Evolutionary conservation across 2,888 invertebrate species (phyloP).

Genomic region (Rosalia funebris): DNA sequence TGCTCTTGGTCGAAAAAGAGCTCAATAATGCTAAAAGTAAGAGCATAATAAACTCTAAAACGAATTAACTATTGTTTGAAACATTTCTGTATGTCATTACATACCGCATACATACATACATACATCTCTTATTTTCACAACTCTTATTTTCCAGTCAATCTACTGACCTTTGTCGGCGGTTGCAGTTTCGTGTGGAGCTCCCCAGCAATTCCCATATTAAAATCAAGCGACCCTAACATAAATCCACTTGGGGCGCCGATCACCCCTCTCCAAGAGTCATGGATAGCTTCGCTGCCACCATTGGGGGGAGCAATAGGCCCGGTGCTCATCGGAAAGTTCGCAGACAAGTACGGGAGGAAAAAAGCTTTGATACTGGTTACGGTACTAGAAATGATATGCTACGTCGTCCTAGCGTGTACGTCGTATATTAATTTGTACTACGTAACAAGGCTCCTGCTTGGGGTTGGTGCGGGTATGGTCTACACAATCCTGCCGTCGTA

Average conservation of each 20-base stretch:
- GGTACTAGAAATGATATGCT: conserved; percentile 70
- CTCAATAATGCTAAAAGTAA: too few relatives aligned
- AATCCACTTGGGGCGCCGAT: conserved; percentile 37
- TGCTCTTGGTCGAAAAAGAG: too few relatives aligned
- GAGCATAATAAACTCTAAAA: too few relatives aligned
- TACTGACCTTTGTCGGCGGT: conserved; percentile 23
- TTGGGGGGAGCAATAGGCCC: conserved; percentile 42
- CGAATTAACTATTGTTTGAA: too few relatives aligned
- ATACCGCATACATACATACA: too few relatives aligned
- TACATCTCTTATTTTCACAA: conserved; percentile 10
- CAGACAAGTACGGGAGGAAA: conserved; percentile 68
- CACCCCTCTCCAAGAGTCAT: conserved; percentile 36
- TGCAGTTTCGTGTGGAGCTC: conserved; percentile 38
- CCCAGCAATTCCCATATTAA: conserved; percentile 36
- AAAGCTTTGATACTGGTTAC: conserved; percentile 71
- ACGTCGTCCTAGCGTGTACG: conserved; percentile 34
- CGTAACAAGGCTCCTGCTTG: conserved; percentile 69
- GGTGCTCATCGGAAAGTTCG: conserved; percentile 28
- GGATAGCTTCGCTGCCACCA: conserved; percentile 35
- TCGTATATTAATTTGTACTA: conserved; percentile 53
- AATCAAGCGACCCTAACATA: conserved; percentile 15
- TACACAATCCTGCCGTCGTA: conserved; percentile 84
- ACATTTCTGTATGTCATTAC: too few relatives aligned
- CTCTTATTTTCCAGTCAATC: conserved; percentile 22
- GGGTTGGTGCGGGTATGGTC: conserved; percentile 73